A percentile compares a stretch with the other conserved stretches of the same genome.
Conservation (phyloP, 2,113 vertebrate genomes). For the Sylvilagus bachmani region DNA sequence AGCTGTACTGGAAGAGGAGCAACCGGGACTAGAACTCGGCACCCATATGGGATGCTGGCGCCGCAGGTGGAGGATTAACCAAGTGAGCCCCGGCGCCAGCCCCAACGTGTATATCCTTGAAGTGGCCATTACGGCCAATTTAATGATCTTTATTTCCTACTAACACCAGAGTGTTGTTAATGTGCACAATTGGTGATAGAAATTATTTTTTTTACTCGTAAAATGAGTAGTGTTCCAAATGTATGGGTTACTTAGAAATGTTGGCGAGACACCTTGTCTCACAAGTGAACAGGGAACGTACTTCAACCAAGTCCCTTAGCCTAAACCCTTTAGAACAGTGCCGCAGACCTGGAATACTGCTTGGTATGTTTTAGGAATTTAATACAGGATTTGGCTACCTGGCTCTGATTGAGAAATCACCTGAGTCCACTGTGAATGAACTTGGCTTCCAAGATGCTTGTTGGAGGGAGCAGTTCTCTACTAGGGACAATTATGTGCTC, state of each 20-base stretch:
- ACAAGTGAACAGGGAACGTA: not conserved
- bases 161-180: constrained; percentile 7
- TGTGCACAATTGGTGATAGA: not conserved
- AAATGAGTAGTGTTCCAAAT: not conserved
- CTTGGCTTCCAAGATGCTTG: not conserved
- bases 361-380: not conserved
- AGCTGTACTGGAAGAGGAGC: no score
- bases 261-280: not conserved
- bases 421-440: not conserved
- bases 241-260: not conserved
- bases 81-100: no score
- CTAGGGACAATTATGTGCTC: not conserved
- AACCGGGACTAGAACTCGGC: no score
- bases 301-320: not conserved
- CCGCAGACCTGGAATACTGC: not conserved
- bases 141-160: constrained; percentile 7
- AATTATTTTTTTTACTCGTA: not conserved
- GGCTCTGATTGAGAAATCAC: not conserved
- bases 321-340: no score
- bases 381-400: not conserved
- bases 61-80: no score
- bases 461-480: not conserved
- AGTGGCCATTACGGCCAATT: not conserved
- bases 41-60: no score
- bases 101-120: not conserved